phyloP scores from a whole-genome alignment of 2,797 vertebrate species.

The Halcyon badia region DNA sequence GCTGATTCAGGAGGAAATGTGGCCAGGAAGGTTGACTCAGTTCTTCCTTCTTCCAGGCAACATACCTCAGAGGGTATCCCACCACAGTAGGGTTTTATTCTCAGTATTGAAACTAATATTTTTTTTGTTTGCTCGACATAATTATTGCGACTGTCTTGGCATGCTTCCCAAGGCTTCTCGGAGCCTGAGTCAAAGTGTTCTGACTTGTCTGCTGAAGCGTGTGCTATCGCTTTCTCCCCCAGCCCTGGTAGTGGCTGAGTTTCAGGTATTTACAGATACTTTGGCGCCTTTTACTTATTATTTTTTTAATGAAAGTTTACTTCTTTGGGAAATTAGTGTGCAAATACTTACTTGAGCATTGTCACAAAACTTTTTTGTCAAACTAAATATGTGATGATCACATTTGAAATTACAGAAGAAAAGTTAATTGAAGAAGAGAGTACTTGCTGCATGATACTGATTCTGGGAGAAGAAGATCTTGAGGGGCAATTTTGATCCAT shows the following conservation, averaged over 20 bases:
- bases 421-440: not conserved
- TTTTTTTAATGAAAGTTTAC: not conserved
- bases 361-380: not conserved
- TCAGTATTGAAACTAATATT: not conserved
- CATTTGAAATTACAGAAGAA: not conserved
- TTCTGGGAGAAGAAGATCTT: not conserved
- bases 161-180: not conserved
- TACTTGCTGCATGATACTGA: not conserved
- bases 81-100: not conserved
- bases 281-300: not conserved
- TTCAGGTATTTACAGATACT: not conserved
- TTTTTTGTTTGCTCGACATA: not conserved
- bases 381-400: not conserved
- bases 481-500: not conserved
- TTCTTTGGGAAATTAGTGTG: not conserved
- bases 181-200: not conserved
- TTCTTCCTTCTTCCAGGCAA: not conserved
- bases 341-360: not conserved
- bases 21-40: not conserved
- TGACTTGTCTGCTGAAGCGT: not conserved
- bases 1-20: not conserved
- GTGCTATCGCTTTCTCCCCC: not conserved
- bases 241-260: not conserved
- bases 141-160: not conserved
- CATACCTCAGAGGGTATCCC: not conserved